Percentiles rank a stretch among this genome's conserved stretches.
These are phyloP conservation scores for Cyclopterus lumpus DNA, from an alignment of 2,797 vertebrate genomes.

Conservation along the genomic window DNA sequence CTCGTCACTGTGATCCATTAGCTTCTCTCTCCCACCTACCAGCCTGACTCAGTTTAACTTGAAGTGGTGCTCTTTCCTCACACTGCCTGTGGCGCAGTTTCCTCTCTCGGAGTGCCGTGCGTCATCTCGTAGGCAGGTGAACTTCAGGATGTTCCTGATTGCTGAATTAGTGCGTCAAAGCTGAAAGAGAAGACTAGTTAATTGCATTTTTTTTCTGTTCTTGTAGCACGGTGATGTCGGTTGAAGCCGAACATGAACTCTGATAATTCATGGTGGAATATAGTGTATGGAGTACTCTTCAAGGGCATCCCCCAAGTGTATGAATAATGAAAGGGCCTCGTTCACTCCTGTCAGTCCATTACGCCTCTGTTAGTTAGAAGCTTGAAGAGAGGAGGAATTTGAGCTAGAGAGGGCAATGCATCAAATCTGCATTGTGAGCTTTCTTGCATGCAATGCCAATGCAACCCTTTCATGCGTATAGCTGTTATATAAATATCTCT, in stretches of 20 bases:
- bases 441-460: slow-evolving; percentile 1
- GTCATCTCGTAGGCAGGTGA: slow-evolving; percentile 62
- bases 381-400: slow-evolving; percentile 27
- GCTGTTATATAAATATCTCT: background rate
- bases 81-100: slow-evolving; percentile 28
- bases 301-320: slow-evolving; percentile 32
- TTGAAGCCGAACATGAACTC: background rate
- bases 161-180: slow-evolving; percentile 40
- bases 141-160: slow-evolving; percentile 27
- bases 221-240: background rate
- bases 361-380: slow-evolving; percentile 24
- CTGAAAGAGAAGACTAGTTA: background rate
- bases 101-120: slow-evolving; percentile 23
- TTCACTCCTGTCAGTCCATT: slow-evolving; percentile 8
- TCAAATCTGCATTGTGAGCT: slow-evolving; percentile 27
- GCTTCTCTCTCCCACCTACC: slow-evolving; percentile 41
- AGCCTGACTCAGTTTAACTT: slow-evolving; percentile 44
- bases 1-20: slow-evolving; percentile 18
- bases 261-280: background rate
- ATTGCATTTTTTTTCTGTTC: slow-evolving; percentile 16
- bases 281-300: slow-evolving; percentile 13
- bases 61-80: slow-evolving; percentile 9
- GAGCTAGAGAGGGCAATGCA: slow-evolving; percentile 18
- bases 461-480: background rate
- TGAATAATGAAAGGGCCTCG: slow-evolving; percentile 39